Conservation (phyloP, 2,113 vertebrate species). For the Pteronura brasiliensis region DNA sequence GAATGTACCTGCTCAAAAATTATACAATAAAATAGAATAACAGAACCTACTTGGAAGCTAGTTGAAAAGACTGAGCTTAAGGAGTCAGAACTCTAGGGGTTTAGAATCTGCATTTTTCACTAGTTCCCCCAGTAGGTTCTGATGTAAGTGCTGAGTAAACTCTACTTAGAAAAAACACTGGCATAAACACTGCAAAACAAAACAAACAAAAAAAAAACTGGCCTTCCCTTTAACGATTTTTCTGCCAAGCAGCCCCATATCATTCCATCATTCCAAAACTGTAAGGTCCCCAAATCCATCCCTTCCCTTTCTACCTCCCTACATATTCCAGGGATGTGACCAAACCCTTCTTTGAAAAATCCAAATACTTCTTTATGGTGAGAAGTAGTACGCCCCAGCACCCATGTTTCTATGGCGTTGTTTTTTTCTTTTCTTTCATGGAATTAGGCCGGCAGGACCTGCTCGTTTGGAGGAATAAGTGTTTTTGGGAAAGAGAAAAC, state of each 20-base stretch:
- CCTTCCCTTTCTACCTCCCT: not conserved
- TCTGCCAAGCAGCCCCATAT: not conserved
- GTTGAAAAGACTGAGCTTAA: not conserved
- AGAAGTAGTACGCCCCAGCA: not conserved
- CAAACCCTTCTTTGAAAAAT: not conserved
- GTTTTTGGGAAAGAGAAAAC: slow-evolving; percentile 17
- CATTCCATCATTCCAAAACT: not conserved
- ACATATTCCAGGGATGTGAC: not conserved
- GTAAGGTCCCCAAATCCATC: not conserved
- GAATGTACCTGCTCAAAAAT: slow-evolving; percentile 1
- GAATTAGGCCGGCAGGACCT: not conserved
- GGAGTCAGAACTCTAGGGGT: not conserved
- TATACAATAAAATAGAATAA: not conserved
- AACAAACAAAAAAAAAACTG: no score
- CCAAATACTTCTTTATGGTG: not conserved
- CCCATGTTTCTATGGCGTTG: not conserved
- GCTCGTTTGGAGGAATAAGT: not conserved
- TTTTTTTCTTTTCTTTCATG: not conserved
- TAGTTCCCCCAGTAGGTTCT: not conserved
- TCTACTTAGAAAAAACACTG: not conserved
- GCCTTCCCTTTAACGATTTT: not conserved
- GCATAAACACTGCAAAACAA: not conserved
- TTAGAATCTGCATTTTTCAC: not conserved
- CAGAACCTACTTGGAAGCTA: not conserved
- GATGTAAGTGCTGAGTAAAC: slow-evolving; percentile 15